Evolutionary conservation across 53 echinoderm and acorn worm genomes (phyloP), one percentile per base, ranked within the genome.

Genomic region (Patiria pectinifera): DNA sequence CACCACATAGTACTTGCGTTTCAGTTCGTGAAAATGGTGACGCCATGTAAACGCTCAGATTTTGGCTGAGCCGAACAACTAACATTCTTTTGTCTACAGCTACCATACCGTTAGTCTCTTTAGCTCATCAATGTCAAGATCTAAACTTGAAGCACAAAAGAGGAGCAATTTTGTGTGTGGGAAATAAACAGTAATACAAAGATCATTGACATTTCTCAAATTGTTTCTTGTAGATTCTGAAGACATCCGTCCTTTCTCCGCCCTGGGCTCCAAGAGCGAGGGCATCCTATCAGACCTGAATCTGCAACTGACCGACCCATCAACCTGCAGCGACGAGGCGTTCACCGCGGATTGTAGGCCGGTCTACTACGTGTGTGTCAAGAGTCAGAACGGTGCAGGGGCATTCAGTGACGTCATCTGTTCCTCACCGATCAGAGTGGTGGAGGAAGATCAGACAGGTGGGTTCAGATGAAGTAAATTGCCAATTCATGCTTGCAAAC

Each of bases 301-400:
- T 71, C 93, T 93, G 59, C 70, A 82, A 48, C 90, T 93, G n/a
- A 93, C 93, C 2, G 46, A 93, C 59, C 53, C 63, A 69, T 71
- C 80, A 15, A 80, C 89, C 6, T 83, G 89, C 46, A 61, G 48
- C 45, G 76, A 89, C 78, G 70, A 81, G 13, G 86, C 48, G 44
- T 92, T 85, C 63, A 78, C 86, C 3, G 75, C 2, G 25, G 49
- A 63, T 23, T 92, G 85, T 44, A 62, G n/a, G 13, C 83, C 89
- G 25, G 92, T 94, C 19, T 94, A 94, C 71, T 94, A 92, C 70
- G 85, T 94, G 2, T 83, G 83, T 59, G 94, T 86, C 2, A 94
- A 92, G 70, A 89, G 92, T 13, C 87, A 92, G 49, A 94, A 94
- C 84, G 94, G 94, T 11, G 94, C 94, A 18, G 92, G 94, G 3